These are phyloP conservation scores for Ooceraea biroi DNA, from an alignment of 1,140 invertebrate species.

Conservation along the genomic window DNA sequence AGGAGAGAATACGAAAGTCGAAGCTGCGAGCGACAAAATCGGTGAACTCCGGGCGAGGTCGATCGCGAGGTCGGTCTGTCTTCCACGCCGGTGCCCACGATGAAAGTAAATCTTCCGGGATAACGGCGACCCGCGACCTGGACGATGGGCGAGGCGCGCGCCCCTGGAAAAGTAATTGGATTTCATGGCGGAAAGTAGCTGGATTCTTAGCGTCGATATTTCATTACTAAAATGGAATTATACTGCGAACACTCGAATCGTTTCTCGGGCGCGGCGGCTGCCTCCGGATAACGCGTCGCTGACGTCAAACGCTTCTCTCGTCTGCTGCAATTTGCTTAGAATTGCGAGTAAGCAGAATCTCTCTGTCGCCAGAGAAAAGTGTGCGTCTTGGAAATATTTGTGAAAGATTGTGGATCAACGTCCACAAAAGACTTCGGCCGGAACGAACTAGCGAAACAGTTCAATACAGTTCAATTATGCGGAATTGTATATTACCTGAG, in stretches of 20 bases:
- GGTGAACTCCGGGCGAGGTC: too few relatives aligned
- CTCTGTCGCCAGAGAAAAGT: too few relatives aligned
- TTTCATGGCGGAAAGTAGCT: conserved; percentile 42
- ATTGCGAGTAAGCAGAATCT: neutral
- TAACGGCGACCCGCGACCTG: conserved; percentile 48
- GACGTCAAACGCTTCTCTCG: neutral
- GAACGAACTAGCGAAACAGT: neutral
- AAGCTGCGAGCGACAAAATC: too few relatives aligned
- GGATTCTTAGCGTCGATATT: conserved; percentile 56
- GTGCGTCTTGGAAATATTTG: too few relatives aligned
- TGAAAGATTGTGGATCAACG: too few relatives aligned
- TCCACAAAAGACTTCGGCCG: neutral
- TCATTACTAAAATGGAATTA: conserved; percentile 58
- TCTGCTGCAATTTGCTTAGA: conserved; percentile 3
- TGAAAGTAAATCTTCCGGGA: conserved; percentile 61
- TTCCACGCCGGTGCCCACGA: conserved; percentile 38
- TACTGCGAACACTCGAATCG: neutral
- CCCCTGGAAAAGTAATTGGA: conserved; percentile 54
- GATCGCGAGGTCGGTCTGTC: conserved; percentile 9
- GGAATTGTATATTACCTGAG: conserved; percentile 22
- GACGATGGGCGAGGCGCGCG: conserved; percentile 27
- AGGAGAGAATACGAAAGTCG: neutral
- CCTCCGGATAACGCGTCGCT: conserved; percentile 14
- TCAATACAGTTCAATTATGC: conserved; percentile 15
- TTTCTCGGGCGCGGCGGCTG: neutral